Conservation (phyloP, 2,113 vertebrate species). For the Centropristis striata region DNA sequence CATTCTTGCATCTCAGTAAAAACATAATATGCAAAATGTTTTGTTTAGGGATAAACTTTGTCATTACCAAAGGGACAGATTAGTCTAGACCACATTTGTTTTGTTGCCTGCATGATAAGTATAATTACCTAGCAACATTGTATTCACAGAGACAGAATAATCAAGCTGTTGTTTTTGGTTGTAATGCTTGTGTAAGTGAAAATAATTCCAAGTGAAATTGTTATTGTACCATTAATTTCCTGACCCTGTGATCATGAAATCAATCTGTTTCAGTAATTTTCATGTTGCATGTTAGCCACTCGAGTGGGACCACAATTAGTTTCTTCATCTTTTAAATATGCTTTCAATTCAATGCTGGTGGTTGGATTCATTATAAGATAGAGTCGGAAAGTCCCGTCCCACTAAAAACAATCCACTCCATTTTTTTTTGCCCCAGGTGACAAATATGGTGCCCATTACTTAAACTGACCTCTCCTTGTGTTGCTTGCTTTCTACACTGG, state of each 20-base stretch:
- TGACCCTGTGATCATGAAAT: slow-evolving; percentile 16
- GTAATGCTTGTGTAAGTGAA: slow-evolving; percentile 27
- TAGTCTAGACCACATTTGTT: slow-evolving; percentile 35
- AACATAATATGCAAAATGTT: background rate
- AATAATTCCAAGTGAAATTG: slow-evolving; percentile 44
- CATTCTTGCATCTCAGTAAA: background rate
- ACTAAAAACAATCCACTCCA: slow-evolving; percentile 25
- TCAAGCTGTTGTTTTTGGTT: slow-evolving; percentile 58
- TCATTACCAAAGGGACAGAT: slow-evolving; percentile 37
- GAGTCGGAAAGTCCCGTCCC: slow-evolving; percentile 16
- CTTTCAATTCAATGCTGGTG: slow-evolving; percentile 10
- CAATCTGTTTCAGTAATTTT: slow-evolving; percentile 26
- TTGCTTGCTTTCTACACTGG: slow-evolving; percentile 31
- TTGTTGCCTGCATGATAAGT: slow-evolving; percentile 25
- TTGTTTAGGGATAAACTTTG: slow-evolving; percentile 17
- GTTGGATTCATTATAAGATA: slow-evolving; percentile 6
- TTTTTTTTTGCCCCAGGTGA: slow-evolving; percentile 33
- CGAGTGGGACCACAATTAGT: slow-evolving; percentile 9
- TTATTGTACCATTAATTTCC: slow-evolving; percentile 38
- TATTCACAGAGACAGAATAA: slow-evolving; percentile 37
- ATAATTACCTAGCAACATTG: slow-evolving; percentile 57
- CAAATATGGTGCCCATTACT: slow-evolving; percentile 53
- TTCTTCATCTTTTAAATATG: slow-evolving; percentile 17
- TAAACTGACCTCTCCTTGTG: slow-evolving; percentile 57
- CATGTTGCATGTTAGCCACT: slow-evolving; percentile 20